phyloP scores from a whole-genome alignment of 2,797 vertebrate genomes.

The Sebastes minor region DNA sequence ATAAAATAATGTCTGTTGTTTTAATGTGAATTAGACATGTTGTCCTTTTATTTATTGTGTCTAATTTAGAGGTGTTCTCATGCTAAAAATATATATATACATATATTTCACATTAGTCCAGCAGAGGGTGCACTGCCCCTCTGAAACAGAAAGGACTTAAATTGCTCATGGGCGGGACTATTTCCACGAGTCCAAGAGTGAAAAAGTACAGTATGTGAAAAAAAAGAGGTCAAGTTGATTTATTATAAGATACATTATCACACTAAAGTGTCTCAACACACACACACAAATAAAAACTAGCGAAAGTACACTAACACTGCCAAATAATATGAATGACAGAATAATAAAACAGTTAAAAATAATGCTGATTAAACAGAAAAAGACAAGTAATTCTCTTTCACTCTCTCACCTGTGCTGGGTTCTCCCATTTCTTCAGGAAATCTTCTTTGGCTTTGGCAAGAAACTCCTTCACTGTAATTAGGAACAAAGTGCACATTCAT shows the following conservation, averaged over 20 bases:
- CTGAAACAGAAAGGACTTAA: slow-evolving; percentile 3
- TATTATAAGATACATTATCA: background rate
- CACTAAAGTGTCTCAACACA: background rate
- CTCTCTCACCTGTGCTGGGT: slow-evolving; percentile 88
- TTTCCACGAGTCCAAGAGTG: background rate
- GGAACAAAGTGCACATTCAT: slow-evolving; percentile 28
- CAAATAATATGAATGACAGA: background rate
- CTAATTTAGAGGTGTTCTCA: background rate
- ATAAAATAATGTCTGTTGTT: background rate
- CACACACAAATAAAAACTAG: background rate
- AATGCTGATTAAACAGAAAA: background rate
- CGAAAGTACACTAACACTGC: background rate
- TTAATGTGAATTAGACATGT: background rate
- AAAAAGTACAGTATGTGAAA: background rate
- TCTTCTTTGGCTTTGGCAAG: slow-evolving; percentile 98
- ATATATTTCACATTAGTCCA: slow-evolving; percentile 46
- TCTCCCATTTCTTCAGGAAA: slow-evolving; percentile 97
- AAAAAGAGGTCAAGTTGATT: background rate
- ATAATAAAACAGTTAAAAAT: background rate
- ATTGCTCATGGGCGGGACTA: slow-evolving; percentile 3
- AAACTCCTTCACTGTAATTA: slow-evolving; percentile 93
- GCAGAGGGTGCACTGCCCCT: slow-evolving; percentile 69
- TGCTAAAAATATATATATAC: background rate
- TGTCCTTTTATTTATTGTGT: background rate
- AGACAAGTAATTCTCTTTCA: background rate